phyloP scores from a whole-genome alignment of 2,888 invertebrate species.

The Zeuzera pyrina region DNA sequence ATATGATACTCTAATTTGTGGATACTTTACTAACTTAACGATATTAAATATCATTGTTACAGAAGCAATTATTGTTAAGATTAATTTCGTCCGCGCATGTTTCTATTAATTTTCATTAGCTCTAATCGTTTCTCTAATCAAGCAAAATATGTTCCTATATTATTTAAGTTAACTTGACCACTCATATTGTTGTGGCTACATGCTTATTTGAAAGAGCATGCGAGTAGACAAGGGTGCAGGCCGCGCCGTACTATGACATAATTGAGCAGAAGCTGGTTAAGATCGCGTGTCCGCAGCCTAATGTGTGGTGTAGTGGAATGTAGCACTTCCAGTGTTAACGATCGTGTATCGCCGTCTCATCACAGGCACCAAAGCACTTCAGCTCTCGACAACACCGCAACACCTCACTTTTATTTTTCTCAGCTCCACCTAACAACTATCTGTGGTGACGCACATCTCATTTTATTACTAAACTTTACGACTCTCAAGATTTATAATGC shows the following conservation, averaged over 20 bases:
- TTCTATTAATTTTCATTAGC: too few relatives aligned
- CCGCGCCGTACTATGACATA: slow-evolving; percentile 35
- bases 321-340: slow-evolving; percentile 56
- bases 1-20: too few relatives aligned
- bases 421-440: slow-evolving; percentile 46
- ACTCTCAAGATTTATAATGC: slow-evolving; percentile 27
- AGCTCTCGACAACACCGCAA: too few relatives aligned
- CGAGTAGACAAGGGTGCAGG: slow-evolving; percentile 17
- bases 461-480: slow-evolving; percentile 44
- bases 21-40: too few relatives aligned
- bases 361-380: slow-evolving; percentile 24
- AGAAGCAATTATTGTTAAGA: too few relatives aligned
- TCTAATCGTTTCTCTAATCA: too few relatives aligned
- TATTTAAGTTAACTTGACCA: too few relatives aligned
- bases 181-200: too few relatives aligned
- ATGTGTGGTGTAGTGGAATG: slow-evolving; percentile 58
- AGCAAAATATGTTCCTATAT: too few relatives aligned
- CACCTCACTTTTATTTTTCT: slow-evolving; percentile 44
- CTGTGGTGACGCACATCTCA: slow-evolving; percentile 46
- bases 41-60: too few relatives aligned
- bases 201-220: too few relatives aligned
- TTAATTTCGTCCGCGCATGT: too few relatives aligned
- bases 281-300: slow-evolving; percentile 33
- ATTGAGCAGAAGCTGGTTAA: slow-evolving; percentile 27
- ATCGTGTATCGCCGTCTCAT: slow-evolving; percentile 37